Conservation (phyloP, 2,888 invertebrate species). For the Agrilus biguttatus region DNA sequence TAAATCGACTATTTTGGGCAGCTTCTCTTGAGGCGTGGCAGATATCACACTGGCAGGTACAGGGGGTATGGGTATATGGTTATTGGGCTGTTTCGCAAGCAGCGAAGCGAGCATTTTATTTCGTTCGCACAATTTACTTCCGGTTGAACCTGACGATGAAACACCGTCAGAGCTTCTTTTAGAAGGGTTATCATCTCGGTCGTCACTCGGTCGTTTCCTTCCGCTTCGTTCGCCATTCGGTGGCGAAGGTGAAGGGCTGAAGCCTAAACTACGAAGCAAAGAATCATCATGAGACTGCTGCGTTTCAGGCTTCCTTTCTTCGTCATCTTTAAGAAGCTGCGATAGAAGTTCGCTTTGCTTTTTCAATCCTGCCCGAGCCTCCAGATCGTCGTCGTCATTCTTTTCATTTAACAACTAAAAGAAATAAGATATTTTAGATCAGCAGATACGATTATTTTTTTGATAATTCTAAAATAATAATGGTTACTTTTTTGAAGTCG, state of each 20-base stretch:
- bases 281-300: conserved; percentile 36
- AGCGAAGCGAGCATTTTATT: conserved; percentile 77
- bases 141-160: conserved; percentile 26
- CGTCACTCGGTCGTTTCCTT: conserved; percentile 49
- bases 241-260: conserved; percentile 43
- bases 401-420: conserved; percentile 67
- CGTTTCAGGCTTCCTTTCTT: conserved; percentile 29
- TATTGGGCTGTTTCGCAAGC: conserved; percentile 56
- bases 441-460: too few species aligned
- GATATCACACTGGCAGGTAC: conserved; percentile 48
- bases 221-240: conserved; percentile 31
- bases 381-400: conserved; percentile 63
- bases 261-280: conserved; percentile 38
- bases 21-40: conserved; percentile 57
- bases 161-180: conserved; percentile 34
- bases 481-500: too few species aligned
- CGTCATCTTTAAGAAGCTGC: conserved; percentile 44
- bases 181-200: conserved; percentile 38
- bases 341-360: conserved; percentile 46
- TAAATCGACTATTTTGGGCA: conserved; percentile 33
- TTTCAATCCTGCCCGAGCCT: conserved; percentile 40
- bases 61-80: conserved; percentile 46
- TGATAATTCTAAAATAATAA: too few species aligned
- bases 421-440: conserved; percentile 1
- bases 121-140: conserved; percentile 62